These are phyloP conservation scores for Cromileptes altivelis DNA, from an alignment of 2,113 vertebrate genomes.

Conservation along the genomic window DNA sequence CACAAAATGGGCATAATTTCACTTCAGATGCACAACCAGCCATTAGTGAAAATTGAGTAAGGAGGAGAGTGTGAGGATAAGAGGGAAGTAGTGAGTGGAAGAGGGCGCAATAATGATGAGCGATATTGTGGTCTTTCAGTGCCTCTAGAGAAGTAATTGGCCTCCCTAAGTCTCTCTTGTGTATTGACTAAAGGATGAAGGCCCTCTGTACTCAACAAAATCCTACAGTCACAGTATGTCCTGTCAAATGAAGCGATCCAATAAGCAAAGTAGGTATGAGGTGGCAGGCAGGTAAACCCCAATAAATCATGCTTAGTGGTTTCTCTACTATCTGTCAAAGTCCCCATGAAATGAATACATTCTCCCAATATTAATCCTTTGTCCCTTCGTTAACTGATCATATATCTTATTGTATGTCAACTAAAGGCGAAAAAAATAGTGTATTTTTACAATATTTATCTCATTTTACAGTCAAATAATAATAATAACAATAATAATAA, in stretches of 20 bases:
- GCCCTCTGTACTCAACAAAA: conserved; percentile 7
- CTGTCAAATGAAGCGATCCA: conserved; percentile 23
- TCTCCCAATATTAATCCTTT: no score
- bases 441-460: no score
- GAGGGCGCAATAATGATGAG: conserved; percentile 54
- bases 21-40: conserved; percentile 49
- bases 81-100: conserved; percentile 35
- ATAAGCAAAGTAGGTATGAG: conserved; percentile 12
- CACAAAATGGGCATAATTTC: conserved; percentile 62
- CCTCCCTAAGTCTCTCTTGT: conserved; percentile 45
- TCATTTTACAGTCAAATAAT: no score
- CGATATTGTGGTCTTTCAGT: conserved; percentile 51
- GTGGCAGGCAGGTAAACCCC: background rate
- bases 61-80: conserved; percentile 44
- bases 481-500: no score
- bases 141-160: conserved; percentile 59
- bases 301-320: background rate
- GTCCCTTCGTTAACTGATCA: no score
- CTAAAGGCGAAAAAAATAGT: no score
- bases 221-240: background rate
- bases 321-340: conserved; percentile 8
- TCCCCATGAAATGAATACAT: no score
- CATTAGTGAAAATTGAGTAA: conserved; percentile 63
- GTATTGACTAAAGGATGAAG: conserved; percentile 47
- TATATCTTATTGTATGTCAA: no score